Conservation (phyloP, 2,113 vertebrate genomes). For the Pedetes capensis region DNA sequence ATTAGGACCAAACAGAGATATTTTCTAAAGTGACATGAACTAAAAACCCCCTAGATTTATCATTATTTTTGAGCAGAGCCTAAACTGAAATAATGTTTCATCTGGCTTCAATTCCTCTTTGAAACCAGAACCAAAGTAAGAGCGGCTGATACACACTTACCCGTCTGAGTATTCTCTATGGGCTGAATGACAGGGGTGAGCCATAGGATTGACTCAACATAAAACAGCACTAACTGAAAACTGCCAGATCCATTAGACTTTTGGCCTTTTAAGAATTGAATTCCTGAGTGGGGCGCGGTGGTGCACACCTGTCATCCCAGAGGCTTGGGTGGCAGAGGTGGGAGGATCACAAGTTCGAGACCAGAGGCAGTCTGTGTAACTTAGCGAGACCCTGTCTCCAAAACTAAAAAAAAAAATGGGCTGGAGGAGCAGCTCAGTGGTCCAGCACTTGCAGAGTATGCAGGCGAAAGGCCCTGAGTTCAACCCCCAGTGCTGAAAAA, state of each 20-base stretch:
- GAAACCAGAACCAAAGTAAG: not conserved
- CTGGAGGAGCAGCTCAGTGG: no score
- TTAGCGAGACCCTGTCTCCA: no score
- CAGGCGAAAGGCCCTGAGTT: no score
- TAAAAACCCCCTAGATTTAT: constrained; percentile 1
- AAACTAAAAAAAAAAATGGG: no score
- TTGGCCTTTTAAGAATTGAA: not conserved
- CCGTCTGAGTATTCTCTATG: not conserved
- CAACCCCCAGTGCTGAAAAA: no score
- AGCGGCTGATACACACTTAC: not conserved
- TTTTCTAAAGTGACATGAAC: constrained; percentile 34
- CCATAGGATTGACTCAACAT: not conserved
- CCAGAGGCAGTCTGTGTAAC: no score
- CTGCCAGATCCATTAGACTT: not conserved
- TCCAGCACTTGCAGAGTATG: no score
- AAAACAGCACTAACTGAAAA: not conserved
- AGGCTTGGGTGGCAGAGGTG: no score
- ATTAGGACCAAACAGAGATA: constrained; percentile 13
- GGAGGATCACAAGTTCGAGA: no score
- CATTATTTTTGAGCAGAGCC: not conserved
- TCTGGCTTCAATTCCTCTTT: constrained; percentile 11
- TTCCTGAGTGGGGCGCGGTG: no score
- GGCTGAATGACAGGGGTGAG: not conserved
- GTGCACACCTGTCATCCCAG: no score
- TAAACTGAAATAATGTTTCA: constrained; percentile 34